Conservation (phyloP, 2,113 vertebrate species). For the Macaca nemestrina region DNA sequence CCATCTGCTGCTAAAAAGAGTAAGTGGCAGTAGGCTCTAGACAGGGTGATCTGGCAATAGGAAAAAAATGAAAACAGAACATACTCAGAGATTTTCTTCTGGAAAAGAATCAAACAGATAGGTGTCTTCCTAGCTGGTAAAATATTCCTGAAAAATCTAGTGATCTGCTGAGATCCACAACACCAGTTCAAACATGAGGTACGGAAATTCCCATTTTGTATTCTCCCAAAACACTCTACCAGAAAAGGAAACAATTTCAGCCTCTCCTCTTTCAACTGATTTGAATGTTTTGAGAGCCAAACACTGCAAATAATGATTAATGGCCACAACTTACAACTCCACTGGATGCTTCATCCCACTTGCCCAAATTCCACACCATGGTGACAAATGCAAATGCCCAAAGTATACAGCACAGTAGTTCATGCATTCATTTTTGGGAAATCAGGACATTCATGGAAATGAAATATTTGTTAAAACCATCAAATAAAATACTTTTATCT, state of each 20-base stretch:
- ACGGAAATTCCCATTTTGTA: neutral
- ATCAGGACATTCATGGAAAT: neutral
- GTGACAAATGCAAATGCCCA: neutral
- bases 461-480: conserved; percentile 13
- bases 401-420: neutral
- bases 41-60: neutral
- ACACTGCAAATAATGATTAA: neutral
- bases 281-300: neutral
- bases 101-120: neutral
- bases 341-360: neutral
- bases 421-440: neutral
- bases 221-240: neutral
- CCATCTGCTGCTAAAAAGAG: neutral
- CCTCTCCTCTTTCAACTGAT: neutral
- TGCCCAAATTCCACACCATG: neutral
- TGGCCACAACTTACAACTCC: neutral
- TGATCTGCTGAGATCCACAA: neutral
- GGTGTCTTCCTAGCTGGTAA: neutral
- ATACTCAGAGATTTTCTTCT: neutral
- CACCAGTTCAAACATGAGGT: neutral
- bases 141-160: neutral
- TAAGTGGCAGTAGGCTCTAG: neutral
- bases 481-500: neutral
- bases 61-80: neutral
- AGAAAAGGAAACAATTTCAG: neutral